Evolutionary conservation across 2,797 vertebrate species (phyloP).

Genomic region (Acanthurus lineatus): DNA sequence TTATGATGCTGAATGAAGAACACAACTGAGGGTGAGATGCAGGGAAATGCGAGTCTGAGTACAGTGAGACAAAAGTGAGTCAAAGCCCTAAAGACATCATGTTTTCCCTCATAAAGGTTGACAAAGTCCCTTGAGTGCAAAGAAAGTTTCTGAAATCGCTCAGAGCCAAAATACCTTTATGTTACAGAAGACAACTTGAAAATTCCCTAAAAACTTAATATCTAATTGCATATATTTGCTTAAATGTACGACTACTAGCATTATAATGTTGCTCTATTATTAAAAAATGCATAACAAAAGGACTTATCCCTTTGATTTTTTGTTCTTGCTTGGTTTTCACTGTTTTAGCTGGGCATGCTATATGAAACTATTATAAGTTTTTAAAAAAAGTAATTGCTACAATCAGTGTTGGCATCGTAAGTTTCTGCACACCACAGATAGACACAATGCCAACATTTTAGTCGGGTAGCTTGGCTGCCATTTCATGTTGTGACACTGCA

Average conservation of each 20-base stretch:
- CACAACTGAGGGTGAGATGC: constrained; percentile 5
- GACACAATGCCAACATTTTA: no score
- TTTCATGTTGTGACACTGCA: no score
- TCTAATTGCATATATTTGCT: background rate
- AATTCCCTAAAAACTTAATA: constrained; percentile 23
- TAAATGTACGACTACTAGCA: background rate
- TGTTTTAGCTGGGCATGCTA: no score
- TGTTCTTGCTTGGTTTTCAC: background rate
- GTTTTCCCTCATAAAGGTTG: constrained; percentile 18
- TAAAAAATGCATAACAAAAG: constrained; percentile 1
- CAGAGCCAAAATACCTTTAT: background rate
- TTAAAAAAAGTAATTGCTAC: no score
- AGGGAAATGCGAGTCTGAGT: constrained; percentile 13
- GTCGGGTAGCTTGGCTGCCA: no score
- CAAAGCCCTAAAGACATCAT: constrained; percentile 11
- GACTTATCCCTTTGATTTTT: background rate
- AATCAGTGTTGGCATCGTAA: no score
- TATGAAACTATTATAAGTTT: background rate
- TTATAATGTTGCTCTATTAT: background rate
- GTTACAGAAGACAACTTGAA: constrained; percentile 4
- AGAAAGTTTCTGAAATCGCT: constrained; percentile 2
- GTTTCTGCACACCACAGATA: no score
- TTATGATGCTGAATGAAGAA: constrained; percentile 33
- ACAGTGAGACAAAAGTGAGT: constrained; percentile 7
- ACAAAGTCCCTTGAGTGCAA: background rate